Evolutionary conservation across 2,888 invertebrate species (phyloP).

Genomic region (Drosophila kuntzei): DNA sequence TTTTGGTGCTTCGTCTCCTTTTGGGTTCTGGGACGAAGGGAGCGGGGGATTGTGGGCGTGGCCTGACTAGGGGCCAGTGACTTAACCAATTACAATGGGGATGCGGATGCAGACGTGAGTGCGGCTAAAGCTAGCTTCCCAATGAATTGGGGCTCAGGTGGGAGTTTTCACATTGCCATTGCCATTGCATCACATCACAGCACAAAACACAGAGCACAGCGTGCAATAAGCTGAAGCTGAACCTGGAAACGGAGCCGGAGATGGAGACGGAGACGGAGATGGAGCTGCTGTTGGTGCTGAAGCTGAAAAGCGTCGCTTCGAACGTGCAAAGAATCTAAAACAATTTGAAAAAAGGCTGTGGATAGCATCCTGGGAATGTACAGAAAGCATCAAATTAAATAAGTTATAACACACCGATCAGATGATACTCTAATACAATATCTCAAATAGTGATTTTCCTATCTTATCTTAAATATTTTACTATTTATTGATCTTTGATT

Average conservation of each 20-base stretch:
- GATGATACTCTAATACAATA: slow-evolving; percentile 25
- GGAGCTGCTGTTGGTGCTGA: slow-evolving; percentile 46
- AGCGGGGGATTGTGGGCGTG: slow-evolving; percentile 6
- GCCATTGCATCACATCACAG: slow-evolving; percentile 43
- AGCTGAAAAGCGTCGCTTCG: slow-evolving; percentile 64
- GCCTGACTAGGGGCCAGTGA: slow-evolving; percentile 48
- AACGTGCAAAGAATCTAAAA: slow-evolving; percentile 68
- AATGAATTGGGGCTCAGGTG: slow-evolving; percentile 58
- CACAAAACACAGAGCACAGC: slow-evolving; percentile 29
- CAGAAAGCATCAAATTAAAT: slow-evolving; percentile 58
- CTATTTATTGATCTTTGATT: no score
- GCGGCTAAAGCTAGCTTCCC: slow-evolving; percentile 34
- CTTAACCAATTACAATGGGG: slow-evolving; percentile 60
- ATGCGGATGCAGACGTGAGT: slow-evolving; percentile 50
- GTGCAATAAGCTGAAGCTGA: slow-evolving; percentile 62
- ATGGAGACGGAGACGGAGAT: not conserved
- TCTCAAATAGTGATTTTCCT: not conserved
- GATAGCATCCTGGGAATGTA: slow-evolving; percentile 54
- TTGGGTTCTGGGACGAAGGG: no score
- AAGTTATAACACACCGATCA: slow-evolving; percentile 51
- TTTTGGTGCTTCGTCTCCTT: slow-evolving; percentile 54
- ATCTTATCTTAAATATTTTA: not conserved
- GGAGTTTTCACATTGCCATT: slow-evolving; percentile 51
- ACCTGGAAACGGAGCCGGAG: slow-evolving; percentile 1
- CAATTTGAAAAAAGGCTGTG: slow-evolving; percentile 53